Evolutionary conservation across 2,888 invertebrate species (phyloP), one percentile per base, ranked within the genome.

Genomic region (Scaptomyza reducta): DNA sequence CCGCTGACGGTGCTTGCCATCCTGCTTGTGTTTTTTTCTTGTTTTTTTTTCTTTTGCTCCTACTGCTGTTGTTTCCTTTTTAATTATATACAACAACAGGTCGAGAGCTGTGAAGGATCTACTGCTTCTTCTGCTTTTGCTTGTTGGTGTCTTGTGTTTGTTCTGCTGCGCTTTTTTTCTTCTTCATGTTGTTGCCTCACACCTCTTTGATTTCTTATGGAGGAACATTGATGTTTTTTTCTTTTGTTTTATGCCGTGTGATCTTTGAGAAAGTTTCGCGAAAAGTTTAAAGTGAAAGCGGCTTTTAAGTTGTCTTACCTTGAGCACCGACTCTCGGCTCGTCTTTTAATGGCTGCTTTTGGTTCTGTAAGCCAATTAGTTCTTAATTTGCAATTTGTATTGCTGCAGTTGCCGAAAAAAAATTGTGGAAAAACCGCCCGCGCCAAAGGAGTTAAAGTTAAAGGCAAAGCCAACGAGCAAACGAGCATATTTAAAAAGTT

Each of bases 321-420:
- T 62, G 40, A 70, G 69, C 61, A 55, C 11, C 18, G 9, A 31
- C 33, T n/a, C 13, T 46, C 35, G 27, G 42, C 47, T 54, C 60
- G 58, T 29, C 80, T 79, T 77, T 80, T 81, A 81, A 83, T 79
- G 83, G 70, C 77, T 82, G 80, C 84, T 85, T 86, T 84, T 80
- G 84, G 84, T 85, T 80, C 79, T 80, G 85, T 87, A 87, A 87
- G 85, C 86, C 86, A 87, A 87, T 87, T 87, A 87, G 87, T 87
- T 87, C 76, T 87, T 87, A 87, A 87, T 87, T 87, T 84, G 81
- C 83, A 87, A 87, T 87, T 87, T 85, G 83, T 84, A 84, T 83
- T 85, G 84, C 72, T 85, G 84, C 84, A 86, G 83, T 79, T 77
- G 61, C 67, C 69, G 41, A 70, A 65, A 49, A 31, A 47, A 33